Percentiles rank a stretch among this genome's conserved stretches.
Evolutionary conservation across 2,888 invertebrate genomes (phyloP).

Genomic region (Heliconius ismenius): DNA sequence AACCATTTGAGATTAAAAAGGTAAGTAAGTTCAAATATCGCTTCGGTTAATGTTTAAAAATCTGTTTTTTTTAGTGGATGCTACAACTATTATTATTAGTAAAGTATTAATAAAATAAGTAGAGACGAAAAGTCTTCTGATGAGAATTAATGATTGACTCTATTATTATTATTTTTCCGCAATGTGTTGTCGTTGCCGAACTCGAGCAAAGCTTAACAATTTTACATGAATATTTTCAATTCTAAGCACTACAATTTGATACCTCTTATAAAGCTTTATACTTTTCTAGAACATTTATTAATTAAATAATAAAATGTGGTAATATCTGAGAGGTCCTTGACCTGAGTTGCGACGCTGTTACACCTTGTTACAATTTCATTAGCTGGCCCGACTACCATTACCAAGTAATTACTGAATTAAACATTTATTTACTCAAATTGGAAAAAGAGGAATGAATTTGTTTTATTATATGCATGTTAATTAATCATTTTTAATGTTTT

Average conservation of each 20-base stretch:
- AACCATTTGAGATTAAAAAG: not conserved
- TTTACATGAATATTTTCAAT: not conserved
- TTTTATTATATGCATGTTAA: not conserved
- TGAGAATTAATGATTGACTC: no score
- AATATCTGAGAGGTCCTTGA: conserved; percentile 20
- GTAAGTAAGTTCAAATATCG: not conserved
- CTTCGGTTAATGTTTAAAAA: no score
- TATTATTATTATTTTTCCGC: no score
- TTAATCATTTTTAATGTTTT: no score
- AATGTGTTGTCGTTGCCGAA: no score
- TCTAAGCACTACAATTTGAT: not conserved
- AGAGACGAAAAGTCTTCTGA: not conserved
- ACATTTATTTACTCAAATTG: not conserved
- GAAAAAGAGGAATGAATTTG: not conserved
- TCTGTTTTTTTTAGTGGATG: no score
- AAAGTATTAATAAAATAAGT: not conserved
- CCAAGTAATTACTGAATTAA: not conserved
- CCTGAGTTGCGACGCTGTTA: conserved; percentile 16
- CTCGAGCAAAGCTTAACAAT: not conserved
- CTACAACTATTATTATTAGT: no score
- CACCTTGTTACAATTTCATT: conserved; percentile 15
- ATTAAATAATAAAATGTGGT: conserved; percentile 18
- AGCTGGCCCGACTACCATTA: not conserved
- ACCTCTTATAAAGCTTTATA: not conserved
- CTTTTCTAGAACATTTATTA: conserved; percentile 11